These are phyloP conservation scores for Sarcophaga subvicina DNA, from an alignment of 2,888 invertebrate species.

Conservation along the genomic window DNA sequence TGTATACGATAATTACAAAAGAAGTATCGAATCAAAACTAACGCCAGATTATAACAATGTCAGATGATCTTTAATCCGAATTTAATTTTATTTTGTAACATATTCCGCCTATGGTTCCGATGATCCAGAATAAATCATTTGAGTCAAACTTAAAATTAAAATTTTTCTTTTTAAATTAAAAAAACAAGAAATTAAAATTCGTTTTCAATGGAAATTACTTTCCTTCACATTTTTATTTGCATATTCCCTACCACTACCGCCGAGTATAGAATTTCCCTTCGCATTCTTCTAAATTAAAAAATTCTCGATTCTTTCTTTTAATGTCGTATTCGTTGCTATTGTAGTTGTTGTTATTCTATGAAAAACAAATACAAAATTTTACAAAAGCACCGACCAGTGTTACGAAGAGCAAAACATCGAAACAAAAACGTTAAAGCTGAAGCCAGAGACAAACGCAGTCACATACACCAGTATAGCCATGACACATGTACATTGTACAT, in stretches of 20 bases:
- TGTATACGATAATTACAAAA: no score
- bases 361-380: slow-evolving; percentile 23
- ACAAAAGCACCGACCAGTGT: slow-evolving; percentile 37
- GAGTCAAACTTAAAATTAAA: no score
- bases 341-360: background rate
- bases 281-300: background rate
- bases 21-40: no score
- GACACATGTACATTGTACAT: slow-evolving; percentile 23
- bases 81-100: no score
- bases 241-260: background rate
- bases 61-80: no score
- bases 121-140: no score
- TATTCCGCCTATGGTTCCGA: no score
- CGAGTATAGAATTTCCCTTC: background rate
- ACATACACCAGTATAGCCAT: slow-evolving; percentile 5
- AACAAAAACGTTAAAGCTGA: slow-evolving; percentile 17
- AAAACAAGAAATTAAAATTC: no score
- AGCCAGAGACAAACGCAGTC: slow-evolving; percentile 43
- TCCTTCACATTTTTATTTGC: background rate
- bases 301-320: background rate
- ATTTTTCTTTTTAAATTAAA: no score
- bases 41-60: no score
- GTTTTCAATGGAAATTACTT: no score
- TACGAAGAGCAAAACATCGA: slow-evolving; percentile 45
- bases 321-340: background rate